Evolutionary conservation across 2,113 vertebrate species (phyloP).

Genomic region (Semicossyphus pulcher): DNA sequence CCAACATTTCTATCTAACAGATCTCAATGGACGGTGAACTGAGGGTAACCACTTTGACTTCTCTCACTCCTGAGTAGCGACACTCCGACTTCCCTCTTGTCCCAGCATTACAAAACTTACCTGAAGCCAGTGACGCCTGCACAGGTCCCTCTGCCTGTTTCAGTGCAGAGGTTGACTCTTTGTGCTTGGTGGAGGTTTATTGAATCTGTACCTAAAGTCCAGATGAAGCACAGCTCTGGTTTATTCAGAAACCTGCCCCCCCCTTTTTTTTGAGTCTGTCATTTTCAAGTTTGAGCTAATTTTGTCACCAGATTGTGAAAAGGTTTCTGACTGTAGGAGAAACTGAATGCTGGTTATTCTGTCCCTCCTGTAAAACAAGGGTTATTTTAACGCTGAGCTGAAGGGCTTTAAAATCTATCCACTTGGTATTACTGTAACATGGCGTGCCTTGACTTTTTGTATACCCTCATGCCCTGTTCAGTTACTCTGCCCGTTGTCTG

Average conservation of each 20-base stretch:
- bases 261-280: neutral
- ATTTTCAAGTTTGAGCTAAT: slow-evolving; percentile 31
- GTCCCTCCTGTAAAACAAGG: slow-evolving; percentile 58
- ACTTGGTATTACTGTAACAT: slow-evolving; percentile 59
- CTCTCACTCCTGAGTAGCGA: slow-evolving; percentile 40
- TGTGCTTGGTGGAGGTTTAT: slow-evolving; percentile 58
- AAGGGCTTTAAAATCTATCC: slow-evolving; percentile 64
- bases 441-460: slow-evolving; percentile 75
- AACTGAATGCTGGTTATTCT: slow-evolving; percentile 82
- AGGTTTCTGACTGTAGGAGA: slow-evolving; percentile 65
- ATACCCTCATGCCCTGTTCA: slow-evolving; percentile 58
- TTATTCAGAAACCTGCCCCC: slow-evolving; percentile 14
- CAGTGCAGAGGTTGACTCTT: neutral
- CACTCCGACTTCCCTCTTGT: slow-evolving; percentile 33
- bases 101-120: neutral
- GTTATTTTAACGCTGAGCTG: slow-evolving; percentile 53
- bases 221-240: slow-evolving; percentile 60
- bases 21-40: slow-evolving; percentile 48
- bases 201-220: slow-evolving; percentile 32
- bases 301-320: slow-evolving; percentile 41
- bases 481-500: slow-evolving; percentile 35
- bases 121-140: slow-evolving; percentile 65
- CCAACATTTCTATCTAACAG: slow-evolving; percentile 18
- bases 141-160: neutral
- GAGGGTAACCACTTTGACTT: slow-evolving; percentile 47